A percentile compares a stretch with the other conserved stretches of the same genome.
These are phyloP conservation scores for Platyrinchus mystaceus DNA, from an alignment of 2,797 vertebrate species.

Conservation along the genomic window DNA sequence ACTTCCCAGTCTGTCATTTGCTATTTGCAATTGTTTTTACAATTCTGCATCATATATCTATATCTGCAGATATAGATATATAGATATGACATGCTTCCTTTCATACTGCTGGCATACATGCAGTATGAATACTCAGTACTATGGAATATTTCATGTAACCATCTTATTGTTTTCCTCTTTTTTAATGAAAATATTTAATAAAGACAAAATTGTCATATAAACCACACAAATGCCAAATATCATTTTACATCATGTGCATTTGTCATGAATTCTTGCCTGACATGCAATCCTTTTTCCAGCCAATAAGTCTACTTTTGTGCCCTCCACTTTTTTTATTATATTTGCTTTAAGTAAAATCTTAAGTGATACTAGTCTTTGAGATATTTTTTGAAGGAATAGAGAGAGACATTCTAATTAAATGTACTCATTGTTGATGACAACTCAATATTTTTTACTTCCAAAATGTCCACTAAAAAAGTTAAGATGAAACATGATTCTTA, in stretches of 20 bases:
- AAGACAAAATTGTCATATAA: background rate
- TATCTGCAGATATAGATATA: background rate
- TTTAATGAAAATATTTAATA: background rate
- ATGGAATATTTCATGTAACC: background rate
- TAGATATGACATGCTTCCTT: background rate
- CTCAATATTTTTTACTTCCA: background rate
- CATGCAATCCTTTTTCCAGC: background rate
- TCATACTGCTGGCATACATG: background rate
- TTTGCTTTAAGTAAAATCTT: slow-evolving; percentile 3
- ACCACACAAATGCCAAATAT: background rate
- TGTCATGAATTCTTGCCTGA: background rate
- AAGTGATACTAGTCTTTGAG: background rate
- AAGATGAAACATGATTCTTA: slow-evolving; percentile 64
- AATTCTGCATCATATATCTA: background rate
- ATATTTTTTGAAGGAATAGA: background rate
- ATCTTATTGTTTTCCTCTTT: background rate
- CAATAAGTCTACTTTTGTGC: background rate
- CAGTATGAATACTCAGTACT: background rate
- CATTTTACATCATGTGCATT: background rate
- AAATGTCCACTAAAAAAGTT: slow-evolving; percentile 24
- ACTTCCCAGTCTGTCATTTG: background rate
- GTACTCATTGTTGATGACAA: background rate
- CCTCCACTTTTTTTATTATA: background rate
- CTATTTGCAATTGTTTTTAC: background rate
- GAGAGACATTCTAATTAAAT: slow-evolving; percentile 44